These are phyloP conservation scores for Pagetopsis macropterus DNA, from an alignment of 2,797 vertebrate genomes.

Conservation along the genomic window DNA sequence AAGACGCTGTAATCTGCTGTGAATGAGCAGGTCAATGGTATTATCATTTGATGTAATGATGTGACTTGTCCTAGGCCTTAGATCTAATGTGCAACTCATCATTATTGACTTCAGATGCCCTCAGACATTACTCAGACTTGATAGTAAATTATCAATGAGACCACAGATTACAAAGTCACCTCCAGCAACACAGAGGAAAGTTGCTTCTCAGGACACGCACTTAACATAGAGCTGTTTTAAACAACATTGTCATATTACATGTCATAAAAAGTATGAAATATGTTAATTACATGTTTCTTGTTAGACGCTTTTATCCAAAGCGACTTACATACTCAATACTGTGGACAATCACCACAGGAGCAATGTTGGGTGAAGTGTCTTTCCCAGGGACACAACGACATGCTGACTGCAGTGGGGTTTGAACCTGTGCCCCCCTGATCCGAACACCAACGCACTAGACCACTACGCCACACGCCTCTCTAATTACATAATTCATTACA, in stretches of 20 bases:
- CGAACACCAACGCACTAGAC: too few species aligned
- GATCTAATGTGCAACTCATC: slow-evolving; percentile 41
- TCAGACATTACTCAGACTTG: slow-evolving; percentile 37
- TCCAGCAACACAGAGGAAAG: slow-evolving; percentile 22
- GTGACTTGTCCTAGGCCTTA: slow-evolving; percentile 35
- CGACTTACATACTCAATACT: too few species aligned
- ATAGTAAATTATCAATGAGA: slow-evolving; percentile 41
- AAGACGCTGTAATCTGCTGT: slow-evolving; percentile 20
- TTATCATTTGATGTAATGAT: slow-evolving; percentile 5
- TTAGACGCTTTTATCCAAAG: too few species aligned
- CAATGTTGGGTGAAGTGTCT: too few species aligned
- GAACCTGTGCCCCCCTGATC: too few species aligned
- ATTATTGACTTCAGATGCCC: slow-evolving; percentile 44
- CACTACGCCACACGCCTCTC: too few species aligned
- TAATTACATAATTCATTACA: background rate
- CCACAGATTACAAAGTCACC: slow-evolving; percentile 46
- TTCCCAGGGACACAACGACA: too few species aligned
- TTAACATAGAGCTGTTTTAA: background rate
- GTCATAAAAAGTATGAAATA: background rate
- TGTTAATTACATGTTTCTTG: too few species aligned
- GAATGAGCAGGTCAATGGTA: slow-evolving; percentile 26
- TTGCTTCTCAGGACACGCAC: slow-evolving; percentile 13
- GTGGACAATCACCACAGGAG: too few species aligned
- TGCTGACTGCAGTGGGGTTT: too few species aligned
- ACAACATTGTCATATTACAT: background rate